A percentile compares a stretch with the other conserved stretches of the same genome.
These are phyloP conservation scores for Strigamia crassipes DNA, from an alignment of 2,888 invertebrate species.

Conservation along the genomic window DNA sequence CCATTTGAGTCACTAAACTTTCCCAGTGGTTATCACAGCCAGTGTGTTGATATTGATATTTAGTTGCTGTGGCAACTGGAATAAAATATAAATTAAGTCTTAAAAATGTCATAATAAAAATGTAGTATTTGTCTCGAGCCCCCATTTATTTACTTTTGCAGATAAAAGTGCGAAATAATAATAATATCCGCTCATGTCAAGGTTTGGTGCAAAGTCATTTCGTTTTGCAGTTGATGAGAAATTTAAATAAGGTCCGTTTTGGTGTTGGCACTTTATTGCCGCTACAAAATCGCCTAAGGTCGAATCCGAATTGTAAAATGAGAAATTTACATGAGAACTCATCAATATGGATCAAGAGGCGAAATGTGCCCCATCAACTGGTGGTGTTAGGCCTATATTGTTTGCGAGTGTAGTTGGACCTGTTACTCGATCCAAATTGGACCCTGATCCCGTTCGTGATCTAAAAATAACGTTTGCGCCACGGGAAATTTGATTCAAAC, in stretches of 20 bases:
- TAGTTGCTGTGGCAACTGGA: neutral
- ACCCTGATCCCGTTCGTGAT: neutral
- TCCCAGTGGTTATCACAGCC: neutral
- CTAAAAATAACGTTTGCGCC: neutral
- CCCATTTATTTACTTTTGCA: neutral
- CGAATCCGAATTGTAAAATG: conserved; percentile 19
- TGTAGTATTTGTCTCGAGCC: too few species aligned
- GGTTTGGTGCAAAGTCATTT: conserved; percentile 31
- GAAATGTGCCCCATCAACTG: conserved; percentile 22
- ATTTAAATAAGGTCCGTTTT: conserved; percentile 15
- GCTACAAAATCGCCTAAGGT: conserved; percentile 26
- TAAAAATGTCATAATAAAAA: neutral
- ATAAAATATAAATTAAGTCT: neutral
- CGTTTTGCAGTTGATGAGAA: conserved; percentile 18
- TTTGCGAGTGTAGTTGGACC: neutral
- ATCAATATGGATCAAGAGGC: conserved; percentile 25
- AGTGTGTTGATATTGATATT: neutral
- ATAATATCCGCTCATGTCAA: neutral
- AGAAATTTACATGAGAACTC: neutral
- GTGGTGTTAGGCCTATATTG: conserved; percentile 20
- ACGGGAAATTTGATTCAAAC: neutral
- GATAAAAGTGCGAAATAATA: neutral
- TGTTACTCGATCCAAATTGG: conserved; percentile 21
- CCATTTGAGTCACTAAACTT: conserved; percentile 16
- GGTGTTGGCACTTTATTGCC: conserved; percentile 27